Conservation (phyloP, 1,140 invertebrate species). For the Antheraea pernyi region DNA sequence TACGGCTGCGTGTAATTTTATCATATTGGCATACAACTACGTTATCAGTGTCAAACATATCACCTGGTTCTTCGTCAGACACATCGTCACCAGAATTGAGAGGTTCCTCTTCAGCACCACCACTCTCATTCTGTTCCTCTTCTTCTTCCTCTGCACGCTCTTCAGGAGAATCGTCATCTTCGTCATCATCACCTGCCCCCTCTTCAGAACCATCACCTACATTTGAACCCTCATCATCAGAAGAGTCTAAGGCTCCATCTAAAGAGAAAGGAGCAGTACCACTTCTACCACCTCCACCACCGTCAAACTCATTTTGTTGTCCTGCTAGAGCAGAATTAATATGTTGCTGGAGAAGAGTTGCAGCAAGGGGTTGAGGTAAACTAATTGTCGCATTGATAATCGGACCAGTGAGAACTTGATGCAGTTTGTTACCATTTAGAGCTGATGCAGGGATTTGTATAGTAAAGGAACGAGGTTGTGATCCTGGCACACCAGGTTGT, state of each 20-base stretch:
- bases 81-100: conserved; percentile 98
- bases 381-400: conserved; percentile 92
- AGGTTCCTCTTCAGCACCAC: conserved; percentile 93
- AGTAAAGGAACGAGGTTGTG: conserved; percentile 85
- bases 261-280: conserved; percentile 64
- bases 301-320: conserved; percentile 71
- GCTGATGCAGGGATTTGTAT: conserved; percentile 92
- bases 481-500: conserved; percentile 83
- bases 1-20: conserved; percentile 98
- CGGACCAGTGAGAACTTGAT: conserved; percentile 87
- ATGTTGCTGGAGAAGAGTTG: conserved; percentile 90
- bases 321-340: conserved; percentile 85
- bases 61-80: conserved; percentile 96
- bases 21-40: conserved; percentile 99
- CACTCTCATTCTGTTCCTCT: conserved; percentile 81
- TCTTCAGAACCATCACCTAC: conserved; percentile 86
- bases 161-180: conserved; percentile 82
- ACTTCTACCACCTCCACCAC: conserved; percentile 65
- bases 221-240: conserved; percentile 75
- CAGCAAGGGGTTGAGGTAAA: conserved; percentile 87
- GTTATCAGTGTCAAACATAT: conserved; percentile 98
- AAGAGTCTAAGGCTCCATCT: conserved; percentile 71
- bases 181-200: conserved; percentile 88
- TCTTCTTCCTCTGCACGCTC: conserved; percentile 81
- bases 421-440: conserved; percentile 84